These are phyloP conservation scores for Tuberolachnus salignus DNA, from an alignment of 2,888 invertebrate genomes.

Conservation along the genomic window DNA sequence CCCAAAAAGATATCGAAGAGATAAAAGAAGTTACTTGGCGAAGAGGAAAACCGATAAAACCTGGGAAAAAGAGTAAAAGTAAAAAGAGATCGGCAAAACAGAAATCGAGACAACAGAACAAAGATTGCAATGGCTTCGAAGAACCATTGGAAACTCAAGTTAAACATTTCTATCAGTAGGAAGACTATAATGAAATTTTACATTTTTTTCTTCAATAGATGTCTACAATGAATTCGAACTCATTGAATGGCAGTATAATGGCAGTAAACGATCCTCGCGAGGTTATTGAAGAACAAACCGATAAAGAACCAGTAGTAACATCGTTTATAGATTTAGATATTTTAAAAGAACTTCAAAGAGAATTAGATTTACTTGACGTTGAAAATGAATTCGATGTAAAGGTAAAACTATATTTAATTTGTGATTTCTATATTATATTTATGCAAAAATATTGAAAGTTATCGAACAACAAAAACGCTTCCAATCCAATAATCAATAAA, in stretches of 20 bases:
- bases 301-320: conserved; percentile 64
- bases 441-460: neutral
- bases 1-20: conserved; percentile 34
- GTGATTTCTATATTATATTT: neutral
- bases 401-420: conserved; percentile 62
- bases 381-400: conserved; percentile 74
- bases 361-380: conserved; percentile 72
- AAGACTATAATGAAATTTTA: neutral
- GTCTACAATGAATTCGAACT: conserved; percentile 45
- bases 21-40: conserved; percentile 49
- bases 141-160: conserved; percentile 72
- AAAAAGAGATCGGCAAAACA: conserved; percentile 46
- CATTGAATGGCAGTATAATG: conserved; percentile 19
- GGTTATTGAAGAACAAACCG: conserved; percentile 61
- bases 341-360: conserved; percentile 71
- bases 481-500: no score
- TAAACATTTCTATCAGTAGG: neutral
- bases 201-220: conserved; percentile 6
- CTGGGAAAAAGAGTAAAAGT: conserved; percentile 14
- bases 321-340: conserved; percentile 69
- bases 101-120: conserved; percentile 61
- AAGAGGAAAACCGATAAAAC: conserved; percentile 44
- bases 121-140: conserved; percentile 65
- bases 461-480: no score
- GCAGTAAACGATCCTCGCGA: conserved; percentile 57